Conservation (phyloP, 2,797 vertebrate genomes). For the Tiaroga cobitis region DNA sequence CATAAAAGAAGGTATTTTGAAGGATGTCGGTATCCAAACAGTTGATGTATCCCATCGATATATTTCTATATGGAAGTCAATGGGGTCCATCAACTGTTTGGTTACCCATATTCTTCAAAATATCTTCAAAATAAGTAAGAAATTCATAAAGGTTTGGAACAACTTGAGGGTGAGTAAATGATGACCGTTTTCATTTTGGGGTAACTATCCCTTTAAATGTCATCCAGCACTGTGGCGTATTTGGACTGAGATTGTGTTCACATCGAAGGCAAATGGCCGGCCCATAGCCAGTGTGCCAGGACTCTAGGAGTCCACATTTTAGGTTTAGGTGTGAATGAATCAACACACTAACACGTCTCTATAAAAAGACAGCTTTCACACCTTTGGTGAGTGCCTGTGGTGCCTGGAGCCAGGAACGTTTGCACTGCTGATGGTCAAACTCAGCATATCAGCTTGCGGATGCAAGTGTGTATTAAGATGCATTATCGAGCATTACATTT, state of each 20-base stretch:
- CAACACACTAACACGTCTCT: constrained; percentile 63
- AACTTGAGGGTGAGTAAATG: not conserved
- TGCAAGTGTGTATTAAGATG: constrained; percentile 37
- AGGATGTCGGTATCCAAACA: not conserved
- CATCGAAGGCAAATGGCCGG: constrained; percentile 23
- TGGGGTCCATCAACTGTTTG: not conserved
- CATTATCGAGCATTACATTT: not conserved
- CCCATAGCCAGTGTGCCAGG: constrained; percentile 27
- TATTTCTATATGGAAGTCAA: too few species aligned
- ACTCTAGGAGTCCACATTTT: constrained; percentile 43
- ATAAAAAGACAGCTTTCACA: constrained; percentile 64
- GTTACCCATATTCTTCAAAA: not conserved
- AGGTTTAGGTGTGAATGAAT: constrained; percentile 63
- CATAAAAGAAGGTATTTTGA: not conserved
- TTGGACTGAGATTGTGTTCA: not conserved
- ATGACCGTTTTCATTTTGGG: not conserved
- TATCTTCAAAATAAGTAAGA: not conserved
- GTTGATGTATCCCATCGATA: too few species aligned
- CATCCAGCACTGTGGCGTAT: not conserved
- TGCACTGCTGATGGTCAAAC: constrained; percentile 56
- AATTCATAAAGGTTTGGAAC: not conserved
- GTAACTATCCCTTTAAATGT: not conserved
- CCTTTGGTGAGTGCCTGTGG: constrained; percentile 51
- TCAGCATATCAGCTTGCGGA: constrained; percentile 44
- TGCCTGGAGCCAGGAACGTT: constrained; percentile 55